Evolutionary conservation across 92 coral and sea anemone species (phyloP).

Genomic region (Heteractis magnifica): DNA sequence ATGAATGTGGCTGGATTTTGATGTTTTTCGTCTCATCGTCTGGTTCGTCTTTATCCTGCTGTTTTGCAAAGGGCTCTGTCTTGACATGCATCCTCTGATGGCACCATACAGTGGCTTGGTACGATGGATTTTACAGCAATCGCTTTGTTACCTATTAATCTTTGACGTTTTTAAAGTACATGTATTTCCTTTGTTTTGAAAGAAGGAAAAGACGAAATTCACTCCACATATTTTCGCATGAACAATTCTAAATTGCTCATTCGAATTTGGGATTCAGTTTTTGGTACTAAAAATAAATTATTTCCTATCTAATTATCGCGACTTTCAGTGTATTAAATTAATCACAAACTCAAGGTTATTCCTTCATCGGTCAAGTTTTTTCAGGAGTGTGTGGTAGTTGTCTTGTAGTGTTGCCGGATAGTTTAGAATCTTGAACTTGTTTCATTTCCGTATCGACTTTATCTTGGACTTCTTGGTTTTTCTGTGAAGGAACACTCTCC

Average conservation of each 20-base stretch:
- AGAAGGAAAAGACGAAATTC: not conserved
- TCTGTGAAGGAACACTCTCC: not conserved
- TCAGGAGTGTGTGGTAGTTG: not conserved
- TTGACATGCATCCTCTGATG: conserved; percentile 6
- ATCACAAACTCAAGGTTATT: not conserved
- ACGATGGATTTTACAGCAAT: not conserved
- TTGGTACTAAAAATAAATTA: not conserved
- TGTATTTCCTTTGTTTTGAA: not conserved
- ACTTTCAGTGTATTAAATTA: not conserved
- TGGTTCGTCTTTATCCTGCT: conserved; percentile 12
- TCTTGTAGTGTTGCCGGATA: not conserved
- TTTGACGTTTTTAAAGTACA: not conserved
- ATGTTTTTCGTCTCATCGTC: not conserved
- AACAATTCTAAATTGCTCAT: not conserved
- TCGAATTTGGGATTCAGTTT: conserved; percentile 2
- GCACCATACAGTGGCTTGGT: not conserved
- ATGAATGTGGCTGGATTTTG: not conserved
- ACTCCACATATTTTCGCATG: not conserved
- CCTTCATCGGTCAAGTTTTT: not conserved
- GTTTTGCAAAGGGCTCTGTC: conserved; percentile 17
- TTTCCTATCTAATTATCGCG: not conserved
- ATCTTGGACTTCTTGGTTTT: not conserved
- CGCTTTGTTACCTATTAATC: not conserved
- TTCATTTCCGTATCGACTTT: conserved; percentile 19
- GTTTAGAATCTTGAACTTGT: not conserved